Percentiles rank a stretch among this genome's conserved stretches.
phyloP scores from a whole-genome alignment of 2,797 vertebrate species.

The Orestias chungarensis region DNA sequence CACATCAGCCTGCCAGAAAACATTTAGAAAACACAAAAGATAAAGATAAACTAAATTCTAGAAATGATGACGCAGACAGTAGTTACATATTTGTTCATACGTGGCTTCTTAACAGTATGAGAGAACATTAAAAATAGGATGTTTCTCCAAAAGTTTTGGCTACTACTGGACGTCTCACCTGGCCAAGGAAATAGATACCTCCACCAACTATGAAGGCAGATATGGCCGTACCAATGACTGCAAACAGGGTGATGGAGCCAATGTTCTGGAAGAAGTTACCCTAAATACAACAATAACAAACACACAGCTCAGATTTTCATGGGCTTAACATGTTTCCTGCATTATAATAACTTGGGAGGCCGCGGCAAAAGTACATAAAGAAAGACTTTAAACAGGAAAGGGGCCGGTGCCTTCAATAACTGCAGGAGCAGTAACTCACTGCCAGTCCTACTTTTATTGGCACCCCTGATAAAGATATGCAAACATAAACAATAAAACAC shows the following conservation, averaged over 20 bases:
- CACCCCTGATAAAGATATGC: neutral
- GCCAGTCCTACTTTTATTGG: neutral
- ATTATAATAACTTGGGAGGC: conserved; percentile 9
- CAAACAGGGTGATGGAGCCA: conserved; percentile 96
- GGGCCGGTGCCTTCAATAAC: neutral
- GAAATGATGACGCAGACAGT: neutral
- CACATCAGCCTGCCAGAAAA: conserved; percentile 90
- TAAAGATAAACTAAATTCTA: neutral
- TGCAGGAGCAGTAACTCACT: neutral
- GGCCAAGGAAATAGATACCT: conserved; percentile 97
- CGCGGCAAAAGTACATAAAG: neutral
- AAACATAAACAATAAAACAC: neutral
- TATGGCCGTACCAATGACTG: conserved; percentile 95
- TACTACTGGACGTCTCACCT: conserved; percentile 79
- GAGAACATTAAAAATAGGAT: neutral
- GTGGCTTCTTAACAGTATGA: neutral
- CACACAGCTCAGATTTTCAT: conserved; percentile 17
- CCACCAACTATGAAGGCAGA: conserved; percentile 98
- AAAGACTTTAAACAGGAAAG: neutral
- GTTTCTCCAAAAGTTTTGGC: neutral
- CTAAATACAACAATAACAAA: conserved; percentile 74
- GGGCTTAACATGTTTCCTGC: conserved; percentile 2
- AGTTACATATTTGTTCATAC: neutral
- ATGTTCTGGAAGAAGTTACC: conserved; percentile 99
- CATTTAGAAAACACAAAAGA: neutral